A percentile compares a stretch with the other conserved stretches of the same genome.
Conservation (phyloP, 1,140 invertebrate genomes). For the Eurosta solidaginis region DNA sequence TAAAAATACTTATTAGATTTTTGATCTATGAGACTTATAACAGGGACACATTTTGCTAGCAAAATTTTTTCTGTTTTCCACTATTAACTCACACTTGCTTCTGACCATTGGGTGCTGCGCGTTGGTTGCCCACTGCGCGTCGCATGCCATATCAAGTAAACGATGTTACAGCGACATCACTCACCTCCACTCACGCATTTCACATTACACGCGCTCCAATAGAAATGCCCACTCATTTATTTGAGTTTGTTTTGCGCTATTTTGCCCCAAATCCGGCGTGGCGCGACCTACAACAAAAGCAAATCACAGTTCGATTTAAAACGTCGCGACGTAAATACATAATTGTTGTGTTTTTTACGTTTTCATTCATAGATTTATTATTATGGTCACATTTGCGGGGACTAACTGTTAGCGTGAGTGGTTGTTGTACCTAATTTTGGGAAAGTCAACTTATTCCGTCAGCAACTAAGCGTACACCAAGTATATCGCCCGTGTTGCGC, state of each 20-base stretch:
- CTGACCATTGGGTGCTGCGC: background rate
- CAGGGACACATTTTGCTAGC: too few relatives aligned
- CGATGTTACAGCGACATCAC: background rate
- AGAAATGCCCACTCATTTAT: background rate
- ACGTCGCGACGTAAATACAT: background rate
- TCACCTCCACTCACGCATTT: conserved; percentile 2
- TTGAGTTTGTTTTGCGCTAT: background rate
- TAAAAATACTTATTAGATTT: background rate
- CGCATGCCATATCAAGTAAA: background rate
- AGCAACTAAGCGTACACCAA: background rate
- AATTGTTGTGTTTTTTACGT: background rate
- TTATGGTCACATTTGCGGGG: background rate
- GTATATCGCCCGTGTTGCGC: background rate
- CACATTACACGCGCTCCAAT: background rate
- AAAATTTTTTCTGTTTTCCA: background rate
- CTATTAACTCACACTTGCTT: background rate
- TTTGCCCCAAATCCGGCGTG: conserved; percentile 8
- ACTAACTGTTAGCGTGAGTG: background rate
- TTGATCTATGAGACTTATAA: too few relatives aligned
- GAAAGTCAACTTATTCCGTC: background rate
- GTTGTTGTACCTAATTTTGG: background rate
- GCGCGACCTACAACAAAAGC: background rate
- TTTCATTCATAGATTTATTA: background rate
- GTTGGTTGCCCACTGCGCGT: too few relatives aligned
- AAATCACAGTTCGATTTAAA: background rate